Base-by-base conservation (phyloP, 1,140 invertebrate species). In the Arctopsyche grandis region DNA sequence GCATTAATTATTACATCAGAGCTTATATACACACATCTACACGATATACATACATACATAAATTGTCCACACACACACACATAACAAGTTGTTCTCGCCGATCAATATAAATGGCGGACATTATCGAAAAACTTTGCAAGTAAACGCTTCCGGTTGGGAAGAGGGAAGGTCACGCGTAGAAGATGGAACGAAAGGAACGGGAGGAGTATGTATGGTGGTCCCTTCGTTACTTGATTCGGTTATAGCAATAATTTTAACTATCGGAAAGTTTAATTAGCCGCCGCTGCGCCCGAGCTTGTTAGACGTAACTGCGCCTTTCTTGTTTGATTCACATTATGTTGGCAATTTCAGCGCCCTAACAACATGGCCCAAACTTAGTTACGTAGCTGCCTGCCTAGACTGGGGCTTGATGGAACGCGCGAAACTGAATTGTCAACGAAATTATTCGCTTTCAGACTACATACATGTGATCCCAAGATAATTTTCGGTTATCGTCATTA, bases 401-500 rank as follows among this genome's bases (percentile, higher is more conserved):
- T 74, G 10, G 38, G 29, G 69, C 69, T 71, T 71, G 69, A 74
- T 74, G 70, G 70, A 56, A 74, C 69, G 69, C 69, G 38, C 21
- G 70, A 74, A 74, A 74, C 70, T 52, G 70, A 74, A 74, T 75
- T 75, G 73, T 75, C 73, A 75, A 75, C 73, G 73, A 58, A 75
- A 75, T 75, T 58, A 38, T 38, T 38, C 29, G 29, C 29, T 38
- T 7, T 38, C 7, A 38, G 29, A 7, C 29, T 38, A 38, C 29
- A 7, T 38, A 38, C 29, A 7, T 38, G 29, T 38, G 29, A 38
- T 38, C 29, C 29, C 29, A 38, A 38, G 29, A 38, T 38, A 38
- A 38, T 38, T 1, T 38, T 38, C 29, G 29, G 1, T 38, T 38
- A 1, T 38, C 7, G 29, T 38, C 29, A 7, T 38, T 38, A 38